Evolutionary conservation across 1,140 invertebrate genomes (phyloP), one percentile per base, ranked within the genome.

Genomic region (Gonioctena quinquepunctata): DNA sequence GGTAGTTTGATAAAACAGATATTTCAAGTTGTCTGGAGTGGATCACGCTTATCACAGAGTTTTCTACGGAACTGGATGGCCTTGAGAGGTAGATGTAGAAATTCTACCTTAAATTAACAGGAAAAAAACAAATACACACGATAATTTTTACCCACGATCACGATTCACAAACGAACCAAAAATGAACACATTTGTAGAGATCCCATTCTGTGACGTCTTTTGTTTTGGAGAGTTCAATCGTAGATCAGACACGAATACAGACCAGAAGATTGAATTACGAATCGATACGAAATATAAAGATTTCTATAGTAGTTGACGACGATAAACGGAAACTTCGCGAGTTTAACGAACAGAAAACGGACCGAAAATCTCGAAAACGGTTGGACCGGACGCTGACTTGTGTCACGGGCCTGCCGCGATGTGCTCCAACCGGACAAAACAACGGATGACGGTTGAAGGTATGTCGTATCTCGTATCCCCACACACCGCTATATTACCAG

Each of bases 401-500:
- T n/a, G 13, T 0, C 3, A 42, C 33, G 33, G 2, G 33, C 33
- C 33, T 42, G 18, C 18, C 52, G 52, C 52, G 18, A 54, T 54
- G 52, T 54, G 7, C 52, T 54, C 52, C 13, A 54, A 22, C 52
- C 52, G 52, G 52, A 54, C 52, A 54, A 54, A 54, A 19, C 52
- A 54, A 23, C 52, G 66, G 73, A 72, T 77, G 78, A 78, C 77
- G 77, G 78, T 79, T 79, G 71, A 64, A 75, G 65, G 69, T 72
- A 72, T 70, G 70, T 67, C 57, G 69, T 76, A 70, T 66, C 63
- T 68, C 54, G 62, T 76, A 76, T 77, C 75, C 78, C 78, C 78
- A 77, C 73, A 74, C 71, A 56, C 3, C 18, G 3, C 64, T 61
- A 23, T 79, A 79, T 72, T 80, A 80, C 2, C 79, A 33, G 69